Evolutionary conservation across 2,888 invertebrate species (phyloP).

Genomic region (Scotopteryx bipunctaria): DNA sequence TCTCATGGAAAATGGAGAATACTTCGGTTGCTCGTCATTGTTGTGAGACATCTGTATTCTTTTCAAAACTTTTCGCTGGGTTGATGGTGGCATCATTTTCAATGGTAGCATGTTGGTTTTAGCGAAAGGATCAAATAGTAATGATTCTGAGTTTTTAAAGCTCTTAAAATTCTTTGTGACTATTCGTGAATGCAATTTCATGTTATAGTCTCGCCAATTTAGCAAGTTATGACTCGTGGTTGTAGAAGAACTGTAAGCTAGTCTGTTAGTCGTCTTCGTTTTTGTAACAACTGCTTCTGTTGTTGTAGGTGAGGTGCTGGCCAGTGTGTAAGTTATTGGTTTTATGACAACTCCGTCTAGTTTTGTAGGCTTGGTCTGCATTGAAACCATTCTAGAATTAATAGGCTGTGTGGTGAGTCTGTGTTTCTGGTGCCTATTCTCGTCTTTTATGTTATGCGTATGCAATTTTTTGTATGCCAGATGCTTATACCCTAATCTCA

Average conservation of each 20-base stretch:
- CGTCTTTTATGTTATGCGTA: neutral
- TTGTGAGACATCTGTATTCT: constrained; percentile 43
- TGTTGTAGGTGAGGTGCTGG: neutral
- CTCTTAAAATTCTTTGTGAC: constrained; percentile 32
- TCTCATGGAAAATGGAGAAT: constrained; percentile 30
- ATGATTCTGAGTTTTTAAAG: constrained; percentile 17
- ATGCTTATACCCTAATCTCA: constrained; percentile 11
- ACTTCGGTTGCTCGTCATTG: constrained; percentile 48
- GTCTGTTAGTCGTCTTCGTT: neutral
- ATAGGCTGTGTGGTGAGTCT: neutral
- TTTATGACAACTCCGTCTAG: neutral
- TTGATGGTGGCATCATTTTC: constrained; percentile 39
- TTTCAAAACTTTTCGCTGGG: constrained; percentile 44
- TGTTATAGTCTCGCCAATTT: constrained; percentile 5
- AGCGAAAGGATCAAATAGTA: constrained; percentile 42
- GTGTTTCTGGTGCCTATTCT: neutral
- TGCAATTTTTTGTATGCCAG: neutral
- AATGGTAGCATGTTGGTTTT: constrained; percentile 51
- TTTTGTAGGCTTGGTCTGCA: neutral
- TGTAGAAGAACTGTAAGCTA: neutral
- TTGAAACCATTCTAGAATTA: neutral
- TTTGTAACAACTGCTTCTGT: neutral
- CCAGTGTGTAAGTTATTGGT: neutral
- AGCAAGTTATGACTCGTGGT: neutral
- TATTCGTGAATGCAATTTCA: constrained; percentile 16